These are phyloP conservation scores for Pristionchus fissidentatus DNA, from an alignment of 2,888 invertebrate species.

Conservation along the genomic window DNA sequence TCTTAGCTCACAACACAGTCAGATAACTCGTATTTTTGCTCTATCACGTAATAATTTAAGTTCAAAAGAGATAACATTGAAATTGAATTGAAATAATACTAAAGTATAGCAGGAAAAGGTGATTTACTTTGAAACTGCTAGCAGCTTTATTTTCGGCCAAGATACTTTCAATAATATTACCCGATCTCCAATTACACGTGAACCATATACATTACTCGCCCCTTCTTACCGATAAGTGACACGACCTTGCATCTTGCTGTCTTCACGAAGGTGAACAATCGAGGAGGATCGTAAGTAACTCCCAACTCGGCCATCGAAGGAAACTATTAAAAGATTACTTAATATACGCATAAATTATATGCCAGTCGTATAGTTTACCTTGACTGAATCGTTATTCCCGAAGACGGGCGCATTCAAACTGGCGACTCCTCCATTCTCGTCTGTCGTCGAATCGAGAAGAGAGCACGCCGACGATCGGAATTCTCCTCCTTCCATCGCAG, in stretches of 20 bases:
- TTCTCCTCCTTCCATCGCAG: constrained; percentile 65
- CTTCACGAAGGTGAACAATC: constrained; percentile 19
- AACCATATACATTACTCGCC: no score
- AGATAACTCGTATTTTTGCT: no score
- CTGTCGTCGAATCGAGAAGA: background rate
- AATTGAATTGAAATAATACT: no score
- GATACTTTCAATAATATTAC: background rate
- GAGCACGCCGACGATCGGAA: constrained; percentile 45
- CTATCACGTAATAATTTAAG: no score
- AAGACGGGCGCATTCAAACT: background rate
- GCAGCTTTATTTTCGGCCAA: no score
- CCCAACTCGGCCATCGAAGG: constrained; percentile 43
- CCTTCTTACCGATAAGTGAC: constrained; percentile 11
- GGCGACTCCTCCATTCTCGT: background rate
- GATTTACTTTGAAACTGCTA: no score
- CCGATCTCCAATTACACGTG: background rate
- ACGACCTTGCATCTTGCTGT: constrained; percentile 45
- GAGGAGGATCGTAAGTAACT: constrained; percentile 37
- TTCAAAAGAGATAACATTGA: no score
- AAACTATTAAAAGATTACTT: constrained; percentile 1
- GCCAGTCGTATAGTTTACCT: background rate
- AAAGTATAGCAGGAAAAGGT: no score
- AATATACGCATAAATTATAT: background rate
- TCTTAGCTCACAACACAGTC: no score
- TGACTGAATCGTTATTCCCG: background rate